phyloP scores from a whole-genome alignment of 2,888 invertebrate species.

The Scaptomyza tumidula region DNA sequence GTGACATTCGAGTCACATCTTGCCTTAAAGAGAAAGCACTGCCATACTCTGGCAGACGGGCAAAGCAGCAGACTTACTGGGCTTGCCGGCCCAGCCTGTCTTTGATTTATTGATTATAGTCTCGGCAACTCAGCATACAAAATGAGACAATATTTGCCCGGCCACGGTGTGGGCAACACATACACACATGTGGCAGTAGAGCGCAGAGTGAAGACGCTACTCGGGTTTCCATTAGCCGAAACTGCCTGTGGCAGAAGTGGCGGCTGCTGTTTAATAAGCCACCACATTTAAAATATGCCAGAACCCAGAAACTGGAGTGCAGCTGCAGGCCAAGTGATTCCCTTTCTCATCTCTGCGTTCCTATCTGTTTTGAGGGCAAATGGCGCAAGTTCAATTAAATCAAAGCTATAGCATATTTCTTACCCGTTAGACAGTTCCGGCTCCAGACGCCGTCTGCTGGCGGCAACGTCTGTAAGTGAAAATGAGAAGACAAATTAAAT shows the following conservation, averaged over 20 bases:
- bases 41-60: constrained; percentile 6
- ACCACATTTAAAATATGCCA: constrained; percentile 64
- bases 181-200: constrained; percentile 34
- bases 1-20: constrained; percentile 61
- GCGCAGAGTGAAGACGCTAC: constrained; percentile 12
- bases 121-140: constrained; percentile 71
- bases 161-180: constrained; percentile 44
- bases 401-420: constrained; percentile 77
- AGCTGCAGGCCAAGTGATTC: constrained; percentile 28
- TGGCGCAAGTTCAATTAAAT: constrained; percentile 76
- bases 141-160: constrained; percentile 78
- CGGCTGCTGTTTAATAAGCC: constrained; percentile 64
- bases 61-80: constrained; percentile 4
- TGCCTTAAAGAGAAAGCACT: constrained; percentile 48
- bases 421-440: constrained; percentile 79
- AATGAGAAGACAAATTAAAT: constrained; percentile 80
- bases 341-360: not conserved
- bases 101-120: constrained; percentile 81
- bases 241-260: constrained; percentile 2
- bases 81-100: constrained; percentile 37
- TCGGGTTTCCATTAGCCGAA: constrained; percentile 56
- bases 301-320: constrained; percentile 35
- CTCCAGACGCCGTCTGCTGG: constrained; percentile 78
- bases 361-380: constrained; percentile 19
- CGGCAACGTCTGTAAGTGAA: constrained; percentile 68